Evolutionary conservation across 2,888 invertebrate genomes (phyloP).

Genomic region (Glaucopsyche alexis): DNA sequence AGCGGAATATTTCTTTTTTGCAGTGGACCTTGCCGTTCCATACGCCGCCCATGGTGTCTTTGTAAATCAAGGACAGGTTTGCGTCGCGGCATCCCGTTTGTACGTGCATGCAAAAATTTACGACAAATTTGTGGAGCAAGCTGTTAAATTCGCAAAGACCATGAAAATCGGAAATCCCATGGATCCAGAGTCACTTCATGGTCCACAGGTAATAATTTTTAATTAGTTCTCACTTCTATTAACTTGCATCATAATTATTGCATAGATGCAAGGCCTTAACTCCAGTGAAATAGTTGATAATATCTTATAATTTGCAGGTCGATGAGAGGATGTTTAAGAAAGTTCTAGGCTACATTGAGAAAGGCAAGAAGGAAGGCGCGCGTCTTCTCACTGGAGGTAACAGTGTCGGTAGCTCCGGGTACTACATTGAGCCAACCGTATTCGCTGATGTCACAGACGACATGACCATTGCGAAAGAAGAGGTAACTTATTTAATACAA

Average conservation of each 20-base stretch:
- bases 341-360: slow-evolving; percentile 86
- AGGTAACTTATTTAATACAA: slow-evolving; percentile 67
- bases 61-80: slow-evolving; percentile 55
- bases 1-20: slow-evolving; percentile 24
- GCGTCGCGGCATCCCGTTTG: slow-evolving; percentile 58
- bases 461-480: slow-evolving; percentile 88
- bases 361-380: slow-evolving; percentile 90
- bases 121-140: slow-evolving; percentile 88
- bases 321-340: slow-evolving; percentile 86
- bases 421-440: slow-evolving; percentile 88
- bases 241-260: too few relatives aligned
- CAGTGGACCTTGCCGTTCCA: slow-evolving; percentile 53
- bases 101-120: slow-evolving; percentile 81
- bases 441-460: slow-evolving; percentile 86
- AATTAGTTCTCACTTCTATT: neutral
- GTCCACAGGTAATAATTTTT: slow-evolving; percentile 47
- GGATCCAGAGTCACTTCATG: slow-evolving; percentile 48
- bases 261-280: too few relatives aligned
- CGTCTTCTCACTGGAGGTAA: slow-evolving; percentile 86
- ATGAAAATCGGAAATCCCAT: slow-evolving; percentile 82
- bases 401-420: slow-evolving; percentile 82
- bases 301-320: slow-evolving; percentile 64
- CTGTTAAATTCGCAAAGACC: slow-evolving; percentile 82
- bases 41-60: slow-evolving; percentile 53
- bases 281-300: neutral